These are phyloP conservation scores for Ryuthela nishihirai DNA, from an alignment of 2,888 invertebrate species.

Conservation along the genomic window DNA sequence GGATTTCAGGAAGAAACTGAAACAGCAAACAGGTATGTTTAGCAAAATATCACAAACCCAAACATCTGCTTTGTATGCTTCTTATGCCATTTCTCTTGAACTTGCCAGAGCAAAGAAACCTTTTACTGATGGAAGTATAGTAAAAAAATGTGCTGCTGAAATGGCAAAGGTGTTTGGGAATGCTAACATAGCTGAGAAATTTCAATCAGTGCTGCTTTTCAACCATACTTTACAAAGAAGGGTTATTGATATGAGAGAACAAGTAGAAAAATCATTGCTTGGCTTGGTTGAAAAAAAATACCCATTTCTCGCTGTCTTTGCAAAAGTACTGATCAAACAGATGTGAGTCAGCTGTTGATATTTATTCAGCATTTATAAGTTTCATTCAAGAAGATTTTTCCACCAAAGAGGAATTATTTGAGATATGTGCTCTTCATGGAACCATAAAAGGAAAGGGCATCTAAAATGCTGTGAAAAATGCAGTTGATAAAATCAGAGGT, in stretches of 20 bases:
- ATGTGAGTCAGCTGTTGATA: slow-evolving; percentile 9
- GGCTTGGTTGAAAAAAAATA: not conserved
- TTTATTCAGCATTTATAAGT: not conserved
- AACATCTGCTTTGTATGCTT: too few species aligned
- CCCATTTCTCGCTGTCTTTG: slow-evolving; percentile 7
- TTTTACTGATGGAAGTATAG: not conserved
- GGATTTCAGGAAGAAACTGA: not conserved
- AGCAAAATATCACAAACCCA: too few species aligned
- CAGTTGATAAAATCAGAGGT: slow-evolving; percentile 1
- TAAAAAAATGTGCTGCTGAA: not conserved
- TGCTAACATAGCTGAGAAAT: slow-evolving; percentile 1
- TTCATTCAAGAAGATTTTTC: slow-evolving; percentile 2
- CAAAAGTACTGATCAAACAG: slow-evolving; percentile 4
- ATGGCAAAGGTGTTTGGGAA: not conserved
- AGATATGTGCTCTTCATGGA: not conserved
- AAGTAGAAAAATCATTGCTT: slow-evolving; percentile 4
- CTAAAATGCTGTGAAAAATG: slow-evolving; percentile 2
- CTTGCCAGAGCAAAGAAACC: too few species aligned
- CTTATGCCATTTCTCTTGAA: too few species aligned
- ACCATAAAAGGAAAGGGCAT: slow-evolving; percentile 6
- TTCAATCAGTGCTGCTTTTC: not conserved
- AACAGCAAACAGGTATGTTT: too few species aligned
- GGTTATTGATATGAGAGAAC: slow-evolving; percentile 3
- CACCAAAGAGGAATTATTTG: not conserved
- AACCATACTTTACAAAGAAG: slow-evolving; percentile 1